Evolutionary conservation across 2,888 invertebrate species (phyloP), one percentile per base, ranked within the genome.

Genomic region (Clusia tigrina): DNA sequence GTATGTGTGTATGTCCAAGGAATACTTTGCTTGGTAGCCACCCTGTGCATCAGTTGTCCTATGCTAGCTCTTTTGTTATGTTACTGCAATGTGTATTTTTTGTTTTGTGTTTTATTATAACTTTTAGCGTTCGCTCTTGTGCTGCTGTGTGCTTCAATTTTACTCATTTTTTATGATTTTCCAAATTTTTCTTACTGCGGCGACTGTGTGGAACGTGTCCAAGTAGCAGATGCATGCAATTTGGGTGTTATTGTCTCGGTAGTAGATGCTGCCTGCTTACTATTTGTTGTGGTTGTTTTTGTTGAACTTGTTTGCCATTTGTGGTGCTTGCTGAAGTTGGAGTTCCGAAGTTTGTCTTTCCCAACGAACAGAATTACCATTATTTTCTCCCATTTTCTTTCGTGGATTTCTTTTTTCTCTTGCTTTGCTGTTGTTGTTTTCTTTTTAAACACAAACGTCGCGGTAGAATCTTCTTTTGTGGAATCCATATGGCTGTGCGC

Each of bases 191-290:
- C 12, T 23, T 54, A 48, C 12, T 56, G 54, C 38, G 20, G 20
- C 37, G 57, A 2, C 20, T 23, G 24, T 32, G 54, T 57, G 64
- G 64, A 61, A 64, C 60, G 64, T 64, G 64, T 57, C 64, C 60
- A 60, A 54, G 64, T 58, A 60, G 57, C 64, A 64, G 60, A 60
- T 64, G 60, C 38, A 64, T 56, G 54, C 26, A 59, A 48, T 63
- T 59, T 55, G n/a, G n/a, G n/a, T n/a, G n/a, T n/a, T n/a, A n/a
- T n/a, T n/a, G n/a, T n/a, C n/a, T n/a, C n/a, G n/a, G n/a, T n/a
- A n/a, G n/a, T n/a, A n/a, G n/a, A n/a, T n/a, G n/a, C 42, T 32
- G 2, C 20, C 15, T 24, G 53, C 2, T 18, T 55, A 37, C 38
- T 53, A 9, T 18, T 54, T 32, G 20, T 15, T 32, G 32, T 26